Evolutionary conservation across 2,888 invertebrate genomes (phyloP), one percentile per base, ranked within the genome.

Genomic region (Loripinus fragilis): DNA sequence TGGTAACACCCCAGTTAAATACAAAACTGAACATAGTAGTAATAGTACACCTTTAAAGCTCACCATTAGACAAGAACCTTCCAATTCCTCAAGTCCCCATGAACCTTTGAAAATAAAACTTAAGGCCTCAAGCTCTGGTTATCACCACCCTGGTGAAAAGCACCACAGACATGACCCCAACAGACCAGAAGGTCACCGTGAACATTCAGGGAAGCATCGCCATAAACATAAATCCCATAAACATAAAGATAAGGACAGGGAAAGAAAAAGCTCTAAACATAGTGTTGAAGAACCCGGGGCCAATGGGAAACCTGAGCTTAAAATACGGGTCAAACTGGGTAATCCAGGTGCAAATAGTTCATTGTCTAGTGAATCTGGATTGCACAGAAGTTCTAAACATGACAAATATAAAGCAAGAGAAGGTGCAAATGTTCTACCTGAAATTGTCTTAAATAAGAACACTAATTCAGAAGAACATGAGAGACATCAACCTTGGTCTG

Each of bases 41-140:
- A 77, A 66, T 30, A 78, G 55, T 50, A 86, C 89, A 10, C 88
- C 89, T 10, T 75, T 89, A 10, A 89, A 89, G 85, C 52, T 88
- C 20, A 88, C 85, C 80, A 88, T 89, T 33, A 87, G 81, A 76
- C 86, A 85, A n/a, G 80, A 83, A 71, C 41, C 67, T 42, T 67
- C 67, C 2, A 25, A 10, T 42, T 38, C 35, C 8, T 33, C 10
- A 2, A 52, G 52, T 25, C 35, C 35, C 7, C 15, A 67, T 12
- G 25, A 41, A 30, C 67, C 67, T 25, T 41, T 67, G 42, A 67
- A 67, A 67, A 45, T 67, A 25, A 67, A 67, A 42, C 25, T 67
- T 28, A 67, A 45, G 41, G 67, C 67, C 15, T 42, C 67, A 12
- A 5, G 23, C 17, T 33, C 60, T 20, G 83, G 80, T 52, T 78